Conservation (phyloP, 2,797 vertebrate genomes). For the Crenuchus spilurus region DNA sequence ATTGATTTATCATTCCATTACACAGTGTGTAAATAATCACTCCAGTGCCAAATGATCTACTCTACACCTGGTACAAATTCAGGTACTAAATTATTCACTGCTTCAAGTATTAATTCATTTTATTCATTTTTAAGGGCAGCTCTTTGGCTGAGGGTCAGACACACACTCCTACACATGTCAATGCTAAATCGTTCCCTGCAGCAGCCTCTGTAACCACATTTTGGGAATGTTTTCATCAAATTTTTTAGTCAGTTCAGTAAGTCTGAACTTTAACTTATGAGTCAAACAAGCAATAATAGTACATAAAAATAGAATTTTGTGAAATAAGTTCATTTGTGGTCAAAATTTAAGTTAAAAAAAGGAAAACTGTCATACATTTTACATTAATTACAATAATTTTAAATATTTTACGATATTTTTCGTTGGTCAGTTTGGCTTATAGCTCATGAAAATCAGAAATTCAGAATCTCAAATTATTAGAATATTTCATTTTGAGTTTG, state of each 20-base stretch:
- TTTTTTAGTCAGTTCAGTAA: conserved; percentile 18
- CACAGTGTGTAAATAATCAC: conserved; percentile 41
- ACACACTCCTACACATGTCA: conserved; percentile 1
- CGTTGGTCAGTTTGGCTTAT: too few species aligned
- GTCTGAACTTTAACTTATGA: conserved; percentile 19
- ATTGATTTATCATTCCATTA: conserved; percentile 41
- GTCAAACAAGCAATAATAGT: conserved; percentile 12
- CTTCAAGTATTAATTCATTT: conserved; percentile 72
- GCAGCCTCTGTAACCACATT: not conserved
- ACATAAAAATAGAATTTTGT: too few species aligned
- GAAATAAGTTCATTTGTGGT: too few species aligned
- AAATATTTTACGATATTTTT: too few species aligned
- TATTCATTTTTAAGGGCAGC: conserved; percentile 76
- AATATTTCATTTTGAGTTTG: too few species aligned
- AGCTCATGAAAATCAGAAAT: too few species aligned
- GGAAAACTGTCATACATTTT: too few species aligned
- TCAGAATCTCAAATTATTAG: too few species aligned
- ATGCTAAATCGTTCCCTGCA: not conserved
- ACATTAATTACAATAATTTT: too few species aligned
- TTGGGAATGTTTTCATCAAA: not conserved
- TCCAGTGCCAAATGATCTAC: conserved; percentile 55
- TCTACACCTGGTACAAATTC: conserved; percentile 62
- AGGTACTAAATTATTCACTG: conserved; percentile 73
- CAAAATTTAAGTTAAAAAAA: too few species aligned
- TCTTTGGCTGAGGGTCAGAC: conserved; percentile 65